Evolutionary conservation across 2,888 invertebrate genomes (phyloP), one percentile per base, ranked within the genome.

Genomic region (Eremobia ochroleuca): DNA sequence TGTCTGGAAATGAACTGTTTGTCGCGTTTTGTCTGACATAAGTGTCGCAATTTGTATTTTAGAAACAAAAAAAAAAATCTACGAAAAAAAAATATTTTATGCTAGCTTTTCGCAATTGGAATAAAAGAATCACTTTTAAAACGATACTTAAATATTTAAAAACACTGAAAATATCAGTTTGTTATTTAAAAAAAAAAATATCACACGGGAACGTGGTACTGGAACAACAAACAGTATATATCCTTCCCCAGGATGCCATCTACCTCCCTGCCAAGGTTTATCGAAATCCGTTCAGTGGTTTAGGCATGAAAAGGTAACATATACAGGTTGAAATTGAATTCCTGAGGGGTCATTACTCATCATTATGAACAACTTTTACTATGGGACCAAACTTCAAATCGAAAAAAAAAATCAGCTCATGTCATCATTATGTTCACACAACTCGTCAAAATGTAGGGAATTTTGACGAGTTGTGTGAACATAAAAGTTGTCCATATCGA

Each of bases 21-120:
- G 52, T 49, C 34, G 43, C n/a, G 21, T 43, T 65, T 59, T 65
- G 28, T 64, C 43, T 58, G 52, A 59, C 25, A 43, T 73, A 68
- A 80, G 31, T 80, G 55, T 64, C 40, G 49, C 64, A 68, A 79
- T 80, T 80, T 73, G 52, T 79, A 31, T 73, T 62, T n/a, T 34
- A 52, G 18, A 49, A 68, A 79, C 11, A 28, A 58, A 31, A n/a
- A 43, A 25, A 25, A 52, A 52, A 15, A 9, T 25, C n/a, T 65
- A 37, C 25, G 15, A 59, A 81, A 79, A 70, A 46, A 49, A 25
- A 46, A 49, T 77, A 1, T 77, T 15, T n/a, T n/a, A n/a, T 34
- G 37, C 31, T 28, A 34, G 15, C n/a, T 55, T 37, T 46, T 69
- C 28, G 31, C 37, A 65, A 59, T 52, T 25, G n/a, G 43, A 4